Evolutionary conservation across 2,797 vertebrate genomes (phyloP).

Genomic region (Aphelocoma californica): DNA sequence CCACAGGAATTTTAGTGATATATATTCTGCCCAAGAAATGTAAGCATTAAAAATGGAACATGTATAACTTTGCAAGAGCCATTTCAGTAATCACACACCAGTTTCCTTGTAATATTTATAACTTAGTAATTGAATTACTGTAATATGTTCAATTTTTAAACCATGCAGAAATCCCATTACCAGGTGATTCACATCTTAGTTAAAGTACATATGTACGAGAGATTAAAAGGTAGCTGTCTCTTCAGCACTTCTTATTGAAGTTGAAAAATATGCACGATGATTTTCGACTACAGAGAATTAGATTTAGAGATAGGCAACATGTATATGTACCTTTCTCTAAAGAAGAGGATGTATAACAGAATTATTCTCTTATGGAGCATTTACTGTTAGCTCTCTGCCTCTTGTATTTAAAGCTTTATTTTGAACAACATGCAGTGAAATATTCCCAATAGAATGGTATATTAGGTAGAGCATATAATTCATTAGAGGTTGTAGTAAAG

Average conservation of each 20-base stretch:
- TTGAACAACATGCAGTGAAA: background rate
- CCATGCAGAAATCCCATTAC: slow-evolving; percentile 37
- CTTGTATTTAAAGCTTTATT: background rate
- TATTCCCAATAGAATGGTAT: background rate
- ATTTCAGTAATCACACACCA: background rate
- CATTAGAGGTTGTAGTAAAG: background rate
- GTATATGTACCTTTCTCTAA: background rate
- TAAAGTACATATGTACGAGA: slow-evolving; percentile 45
- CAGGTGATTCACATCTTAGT: slow-evolving; percentile 60
- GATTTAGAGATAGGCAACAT: background rate
- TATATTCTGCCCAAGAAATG: background rate
- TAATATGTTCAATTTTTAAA: slow-evolving; percentile 69
- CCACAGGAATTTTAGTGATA: background rate
- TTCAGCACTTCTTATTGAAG: background rate
- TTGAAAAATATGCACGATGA: background rate
- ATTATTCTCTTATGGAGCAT: background rate
- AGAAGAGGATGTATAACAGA: background rate
- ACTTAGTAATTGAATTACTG: slow-evolving; percentile 66
- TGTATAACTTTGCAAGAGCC: background rate
- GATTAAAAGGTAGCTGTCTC: slow-evolving; percentile 61
- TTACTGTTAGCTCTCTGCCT: background rate
- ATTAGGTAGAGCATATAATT: background rate
- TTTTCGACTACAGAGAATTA: background rate
- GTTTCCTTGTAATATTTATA: slow-evolving; percentile 69
- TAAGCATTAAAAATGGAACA: slow-evolving; percentile 21